Evolutionary conservation across 1,140 invertebrate species (phyloP), one percentile per base, ranked within the genome.

Genomic region (Sycobia sp.): DNA sequence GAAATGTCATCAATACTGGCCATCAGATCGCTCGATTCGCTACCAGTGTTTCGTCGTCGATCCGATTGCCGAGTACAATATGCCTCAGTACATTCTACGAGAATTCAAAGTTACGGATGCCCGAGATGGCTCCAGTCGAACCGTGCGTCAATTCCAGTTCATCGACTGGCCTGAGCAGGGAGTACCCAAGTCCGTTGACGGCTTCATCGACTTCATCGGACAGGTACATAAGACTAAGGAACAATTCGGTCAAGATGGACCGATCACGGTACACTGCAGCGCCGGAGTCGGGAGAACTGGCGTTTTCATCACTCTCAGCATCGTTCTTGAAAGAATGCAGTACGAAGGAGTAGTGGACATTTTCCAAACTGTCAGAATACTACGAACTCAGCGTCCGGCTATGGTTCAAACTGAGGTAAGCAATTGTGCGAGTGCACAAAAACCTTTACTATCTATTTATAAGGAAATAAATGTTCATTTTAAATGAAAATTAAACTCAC

Each of bases 211-310:
- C 80, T 96, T 97, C 77, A 96, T 99, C 71, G 95, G 96, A 13
- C 97, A 99, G 80, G 97, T 99, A 34, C 97, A 99, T 83, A 98
- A 99, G 84, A 99, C 98, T 29, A 99, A 99, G 82, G 95, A 98
- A 77, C 96, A 99, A 80, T 99, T 99, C 83, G 98, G 98, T 20
- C 95, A 98, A 76, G 96, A 98, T 76, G 97, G 98, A 14, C 98
- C 98, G 16, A 99, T 99, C 66, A 96, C 96, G 36, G 97, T 99
- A 14, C 98, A 99, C 81, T 99, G 97, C 88, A 95, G 93, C 74
- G 94, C 93, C 65, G 94, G 94, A n/a, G 94, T 96, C 56, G 96
- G 97, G 4, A 87, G 97, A 68, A 99, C 97, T 7, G 98, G 98
- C 36, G 97, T 99, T 51, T 99, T 99, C 81, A 97, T 99, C 67